phyloP scores from a whole-genome alignment of 2,797 vertebrate genomes.

The Odontamblyopus rebecca region DNA sequence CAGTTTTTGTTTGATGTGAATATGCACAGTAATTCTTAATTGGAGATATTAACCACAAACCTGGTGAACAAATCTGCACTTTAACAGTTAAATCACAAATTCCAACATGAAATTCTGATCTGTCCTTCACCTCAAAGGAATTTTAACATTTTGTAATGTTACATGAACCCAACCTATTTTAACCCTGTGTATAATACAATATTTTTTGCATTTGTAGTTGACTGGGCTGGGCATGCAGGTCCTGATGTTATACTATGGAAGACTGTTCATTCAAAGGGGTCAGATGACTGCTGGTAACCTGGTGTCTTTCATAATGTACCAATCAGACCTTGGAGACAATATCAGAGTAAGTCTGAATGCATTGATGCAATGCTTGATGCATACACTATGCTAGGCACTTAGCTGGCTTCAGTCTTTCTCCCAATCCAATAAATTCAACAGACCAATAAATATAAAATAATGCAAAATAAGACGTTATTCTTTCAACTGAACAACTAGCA shows the following conservation, averaged over 20 bases:
- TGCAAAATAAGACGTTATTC: neutral
- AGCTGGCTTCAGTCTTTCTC: neutral
- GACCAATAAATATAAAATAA: neutral
- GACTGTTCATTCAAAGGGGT: conserved; percentile 73
- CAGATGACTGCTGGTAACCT: conserved; percentile 79
- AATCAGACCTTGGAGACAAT: conserved; percentile 52
- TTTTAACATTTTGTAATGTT: too few relatives aligned
- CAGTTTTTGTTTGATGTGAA: too few relatives aligned
- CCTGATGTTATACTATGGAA: conserved; percentile 77
- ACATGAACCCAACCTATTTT: neutral
- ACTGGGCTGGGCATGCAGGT: conserved; percentile 73
- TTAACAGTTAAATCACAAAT: too few relatives aligned
- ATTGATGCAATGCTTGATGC: neutral
- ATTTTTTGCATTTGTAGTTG: conserved; percentile 40
- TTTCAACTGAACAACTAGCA: too few relatives aligned
- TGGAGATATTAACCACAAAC: too few relatives aligned
- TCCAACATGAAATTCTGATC: too few relatives aligned
- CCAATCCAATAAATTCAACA: neutral
- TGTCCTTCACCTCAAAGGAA: too few relatives aligned
- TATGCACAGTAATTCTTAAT: too few relatives aligned
- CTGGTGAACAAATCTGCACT: too few relatives aligned
- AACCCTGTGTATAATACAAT: neutral
- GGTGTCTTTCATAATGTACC: conserved; percentile 86
- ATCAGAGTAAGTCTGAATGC: conserved; percentile 63
- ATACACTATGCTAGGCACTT: neutral